Base-by-base conservation (phyloP, 1,140 invertebrate species). In the Drosophila jambulina region DNA sequence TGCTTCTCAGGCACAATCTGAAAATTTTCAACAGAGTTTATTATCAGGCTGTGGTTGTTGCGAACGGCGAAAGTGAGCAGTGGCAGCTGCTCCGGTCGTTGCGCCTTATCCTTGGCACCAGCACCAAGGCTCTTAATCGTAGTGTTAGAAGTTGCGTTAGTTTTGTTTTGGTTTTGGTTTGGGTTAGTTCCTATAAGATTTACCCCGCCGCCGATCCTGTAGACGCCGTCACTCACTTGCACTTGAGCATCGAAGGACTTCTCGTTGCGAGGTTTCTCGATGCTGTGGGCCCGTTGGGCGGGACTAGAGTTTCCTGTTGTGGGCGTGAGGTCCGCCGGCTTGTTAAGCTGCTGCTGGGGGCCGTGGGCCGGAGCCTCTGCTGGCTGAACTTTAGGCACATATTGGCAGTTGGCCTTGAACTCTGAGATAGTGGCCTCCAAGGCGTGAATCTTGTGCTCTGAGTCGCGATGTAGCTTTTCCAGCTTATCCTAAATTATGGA, bases 1-100 rank as follows among this genome's bases (percentile, higher is more conserved):
- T 69, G 53, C 45, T 77, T 78, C 53, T 78, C 75, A 38, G 82
- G 91, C n/a, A 82, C 79, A 60, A 93, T 93, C 92, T 93, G 92
- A 93, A 93, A 93, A 84, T 93, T 93, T 93, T 93, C 92, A 88
- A 93, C 92, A 79, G 92, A 93, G 76, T 92, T 92, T 82, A 93
- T 40, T 82, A 93, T 93, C 62, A 83, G 67, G 58, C 91, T 92
- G 42, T 85, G 72, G 80, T 92, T 91, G 64, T 86, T 85, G 56
- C 65, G 76, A 34, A 57, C 65, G 32, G 75, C 76, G 43, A 72
- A 84, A 29, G 77, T 54, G 48, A 71, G 43, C 23, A 63, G 57
- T 43, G 62, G 77, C 25, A 54, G 36, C 45, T 43, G 34, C 34
- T 49, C 21, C 25, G 53, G 48, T 38, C 43, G 64, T 29, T 61